A percentile compares a stretch with the other conserved stretches of the same genome.
phyloP scores from a whole-genome alignment of 2,797 vertebrate genomes.

The Galagoides demidoff region DNA sequence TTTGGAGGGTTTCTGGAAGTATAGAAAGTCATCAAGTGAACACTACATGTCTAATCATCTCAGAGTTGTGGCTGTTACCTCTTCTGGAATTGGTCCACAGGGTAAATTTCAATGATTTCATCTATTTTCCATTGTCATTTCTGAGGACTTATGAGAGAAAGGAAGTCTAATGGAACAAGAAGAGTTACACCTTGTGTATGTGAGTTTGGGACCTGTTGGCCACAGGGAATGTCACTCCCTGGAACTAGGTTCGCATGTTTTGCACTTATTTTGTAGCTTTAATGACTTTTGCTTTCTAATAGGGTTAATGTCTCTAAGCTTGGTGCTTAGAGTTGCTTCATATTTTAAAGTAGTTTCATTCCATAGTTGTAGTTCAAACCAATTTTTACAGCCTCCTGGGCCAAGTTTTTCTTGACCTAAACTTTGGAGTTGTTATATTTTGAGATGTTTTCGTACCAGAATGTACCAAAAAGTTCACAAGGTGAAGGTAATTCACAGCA shows the following conservation, averaged over 20 bases:
- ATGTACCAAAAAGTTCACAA: constrained; percentile 67
- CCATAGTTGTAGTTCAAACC: constrained; percentile 39
- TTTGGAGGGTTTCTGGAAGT: constrained; percentile 23
- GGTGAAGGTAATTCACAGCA: constrained; percentile 25
- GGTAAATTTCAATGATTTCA: constrained; percentile 30
- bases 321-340: constrained; percentile 49
- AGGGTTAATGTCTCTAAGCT: constrained; percentile 57
- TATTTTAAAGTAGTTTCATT: constrained; percentile 61
- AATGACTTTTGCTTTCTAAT: constrained; percentile 63
- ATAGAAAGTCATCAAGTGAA: constrained; percentile 8
- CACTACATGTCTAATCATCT: constrained; percentile 53
- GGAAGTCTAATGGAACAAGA: not conserved
- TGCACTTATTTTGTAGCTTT: constrained; percentile 78
- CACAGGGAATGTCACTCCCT: not conserved
- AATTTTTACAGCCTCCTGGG: constrained; percentile 14
- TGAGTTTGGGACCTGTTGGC: constrained; percentile 42
- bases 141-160: constrained; percentile 42
- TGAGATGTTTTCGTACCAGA: constrained; percentile 63
- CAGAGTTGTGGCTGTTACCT: constrained; percentile 30
- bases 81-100: constrained; percentile 48
- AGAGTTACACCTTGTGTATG: constrained; percentile 52
- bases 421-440: constrained; percentile 61
- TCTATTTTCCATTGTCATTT: constrained; percentile 40
- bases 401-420: constrained; percentile 35
- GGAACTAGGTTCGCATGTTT: constrained; percentile 65